These are phyloP conservation scores for Capreolus pygargus DNA, from an alignment of 2,113 vertebrate genomes.

Conservation along the genomic window DNA sequence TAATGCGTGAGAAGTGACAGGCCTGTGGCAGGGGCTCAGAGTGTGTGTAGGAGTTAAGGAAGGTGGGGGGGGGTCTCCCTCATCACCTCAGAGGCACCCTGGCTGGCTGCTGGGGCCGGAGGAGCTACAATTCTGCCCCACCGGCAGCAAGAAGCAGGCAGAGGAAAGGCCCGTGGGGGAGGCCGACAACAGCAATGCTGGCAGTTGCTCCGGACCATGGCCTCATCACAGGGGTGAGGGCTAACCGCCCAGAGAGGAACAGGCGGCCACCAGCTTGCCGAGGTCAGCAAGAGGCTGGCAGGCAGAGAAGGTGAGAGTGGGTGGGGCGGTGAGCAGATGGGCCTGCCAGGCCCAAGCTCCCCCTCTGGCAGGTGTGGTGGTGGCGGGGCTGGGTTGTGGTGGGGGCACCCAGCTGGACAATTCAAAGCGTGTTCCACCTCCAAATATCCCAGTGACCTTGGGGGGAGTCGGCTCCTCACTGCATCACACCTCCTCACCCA, in stretches of 20 bases:
- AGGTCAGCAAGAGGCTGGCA: slow-evolving; percentile 42
- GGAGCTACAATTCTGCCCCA: not conserved
- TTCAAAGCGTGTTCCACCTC: not conserved
- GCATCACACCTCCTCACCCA: not conserved
- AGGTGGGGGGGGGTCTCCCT: not conserved
- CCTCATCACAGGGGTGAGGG: not conserved
- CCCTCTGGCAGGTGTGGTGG: not conserved
- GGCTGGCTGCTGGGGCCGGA: not conserved
- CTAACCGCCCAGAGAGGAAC: not conserved
- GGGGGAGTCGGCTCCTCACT: not conserved
- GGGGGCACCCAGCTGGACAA: not conserved
- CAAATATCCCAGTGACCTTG: slow-evolving; percentile 62
- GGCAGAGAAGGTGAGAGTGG: not conserved
- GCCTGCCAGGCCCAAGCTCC: not conserved
- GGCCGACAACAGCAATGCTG: not conserved
- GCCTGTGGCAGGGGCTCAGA: not conserved
- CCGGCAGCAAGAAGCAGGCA: not conserved
- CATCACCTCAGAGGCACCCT: not conserved
- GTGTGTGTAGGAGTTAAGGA: not conserved
- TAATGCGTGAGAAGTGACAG: not conserved
- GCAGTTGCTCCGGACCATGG: not conserved
- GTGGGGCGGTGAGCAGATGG: not conserved
- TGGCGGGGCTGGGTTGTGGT: too few species aligned
- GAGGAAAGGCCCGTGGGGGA: not conserved
- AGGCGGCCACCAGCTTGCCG: not conserved